Conservation (phyloP, 1,140 invertebrate genomes). For the Thaumatotibia leucotreta region DNA sequence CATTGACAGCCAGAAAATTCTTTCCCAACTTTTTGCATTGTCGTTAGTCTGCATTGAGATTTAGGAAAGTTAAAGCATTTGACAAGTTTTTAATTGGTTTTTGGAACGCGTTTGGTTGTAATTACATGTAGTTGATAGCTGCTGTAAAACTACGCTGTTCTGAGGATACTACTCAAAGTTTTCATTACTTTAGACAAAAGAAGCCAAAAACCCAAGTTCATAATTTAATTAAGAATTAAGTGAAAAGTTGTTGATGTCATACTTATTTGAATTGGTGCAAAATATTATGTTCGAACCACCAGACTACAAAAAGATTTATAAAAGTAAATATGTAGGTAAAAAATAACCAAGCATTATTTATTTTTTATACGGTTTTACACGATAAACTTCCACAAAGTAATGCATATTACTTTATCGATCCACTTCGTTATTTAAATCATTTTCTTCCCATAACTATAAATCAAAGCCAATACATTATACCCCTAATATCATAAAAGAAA, state of each 20-base stretch:
- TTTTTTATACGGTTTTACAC: background rate
- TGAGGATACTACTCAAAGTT: no score
- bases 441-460: background rate
- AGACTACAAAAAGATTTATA: no score
- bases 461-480: background rate
- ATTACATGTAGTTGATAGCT: background rate
- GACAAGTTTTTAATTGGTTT: slow-evolving; percentile 9
- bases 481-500: slow-evolving; percentile 13
- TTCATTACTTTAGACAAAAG: no score
- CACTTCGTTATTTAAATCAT: background rate
- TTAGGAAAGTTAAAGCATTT: background rate
- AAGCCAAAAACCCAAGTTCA: no score
- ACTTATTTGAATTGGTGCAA: no score
- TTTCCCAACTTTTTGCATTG: background rate
- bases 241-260: no score
- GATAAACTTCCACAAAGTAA: background rate
- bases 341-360: background rate
- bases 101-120: background rate
- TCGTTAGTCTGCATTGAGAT: background rate
- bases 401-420: background rate
- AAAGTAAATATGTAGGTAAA: no score
- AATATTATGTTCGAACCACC: no score
- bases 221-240: no score
- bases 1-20: background rate
- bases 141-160: background rate